A percentile compares a stretch with the other conserved stretches of the same genome.
These are phyloP conservation scores for Solea solea DNA, from an alignment of 2,113 vertebrate species.

Conservation along the genomic window DNA sequence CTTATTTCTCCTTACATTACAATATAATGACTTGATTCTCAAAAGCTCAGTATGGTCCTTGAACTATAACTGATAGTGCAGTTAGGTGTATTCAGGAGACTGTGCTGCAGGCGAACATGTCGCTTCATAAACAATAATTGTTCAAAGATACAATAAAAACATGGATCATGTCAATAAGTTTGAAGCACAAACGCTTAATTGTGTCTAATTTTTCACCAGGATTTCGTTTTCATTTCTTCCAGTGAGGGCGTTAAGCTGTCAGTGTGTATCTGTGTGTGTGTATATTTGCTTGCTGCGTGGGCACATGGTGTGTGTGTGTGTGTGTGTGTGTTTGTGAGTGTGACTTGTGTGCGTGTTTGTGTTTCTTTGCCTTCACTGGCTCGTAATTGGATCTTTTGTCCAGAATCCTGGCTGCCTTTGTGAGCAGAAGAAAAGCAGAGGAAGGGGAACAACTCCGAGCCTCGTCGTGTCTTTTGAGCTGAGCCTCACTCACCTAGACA, in stretches of 20 bases:
- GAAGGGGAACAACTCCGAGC: slow-evolving; percentile 68
- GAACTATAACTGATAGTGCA: no score
- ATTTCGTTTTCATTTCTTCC: no score
- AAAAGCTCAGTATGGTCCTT: no score
- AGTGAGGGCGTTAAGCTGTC: slow-evolving; percentile 48
- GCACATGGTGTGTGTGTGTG: slow-evolving; percentile 8
- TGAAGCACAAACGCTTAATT: no score
- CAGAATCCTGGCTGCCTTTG: slow-evolving; percentile 67
- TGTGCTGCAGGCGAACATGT: no score
- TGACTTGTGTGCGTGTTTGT: slow-evolving; percentile 54
- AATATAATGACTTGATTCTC: no score
- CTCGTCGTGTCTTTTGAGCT: slow-evolving; percentile 68
- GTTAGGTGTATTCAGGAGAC: no score
- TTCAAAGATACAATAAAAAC: no score
- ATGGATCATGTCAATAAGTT: no score
- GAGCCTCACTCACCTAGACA: slow-evolving; percentile 70
- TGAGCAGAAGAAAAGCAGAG: slow-evolving; percentile 66
- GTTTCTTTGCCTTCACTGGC: slow-evolving; percentile 73
- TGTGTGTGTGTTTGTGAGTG: slow-evolving; percentile 30
- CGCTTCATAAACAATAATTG: no score
- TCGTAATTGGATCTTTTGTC: slow-evolving; percentile 80
- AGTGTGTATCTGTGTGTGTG: slow-evolving; percentile 38
- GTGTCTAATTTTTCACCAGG: slow-evolving; percentile 29
- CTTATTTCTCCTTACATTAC: no score
- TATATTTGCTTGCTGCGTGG: slow-evolving; percentile 20